Evolutionary conservation across 2,888 invertebrate genomes (phyloP).

Genomic region (Cantharis rufa): DNA sequence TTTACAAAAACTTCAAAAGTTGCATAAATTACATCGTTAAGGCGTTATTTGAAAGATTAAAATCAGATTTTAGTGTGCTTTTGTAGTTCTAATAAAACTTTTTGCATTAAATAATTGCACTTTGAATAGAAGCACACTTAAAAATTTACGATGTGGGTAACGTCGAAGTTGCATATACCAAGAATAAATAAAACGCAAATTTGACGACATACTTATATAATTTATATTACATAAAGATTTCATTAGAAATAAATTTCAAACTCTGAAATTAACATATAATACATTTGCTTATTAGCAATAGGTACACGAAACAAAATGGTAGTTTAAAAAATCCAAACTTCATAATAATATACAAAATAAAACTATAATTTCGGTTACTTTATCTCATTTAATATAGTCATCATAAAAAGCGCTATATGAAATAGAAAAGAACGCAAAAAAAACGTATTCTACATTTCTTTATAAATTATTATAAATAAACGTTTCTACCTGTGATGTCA

Average conservation of each 20-base stretch:
- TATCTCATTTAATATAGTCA: not conserved
- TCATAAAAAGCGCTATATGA: not conserved
- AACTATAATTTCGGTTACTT: not conserved
- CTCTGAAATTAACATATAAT: not conserved
- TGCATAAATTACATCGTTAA: too few relatives aligned
- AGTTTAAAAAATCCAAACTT: not conserved
- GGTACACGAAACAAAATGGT: not conserved
- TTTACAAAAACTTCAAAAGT: too few relatives aligned
- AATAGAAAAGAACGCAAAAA: not conserved
- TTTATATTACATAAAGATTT: not conserved
- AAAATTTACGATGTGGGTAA: not conserved
- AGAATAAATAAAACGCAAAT: not conserved
- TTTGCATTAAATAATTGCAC: not conserved
- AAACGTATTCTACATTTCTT: not conserved
- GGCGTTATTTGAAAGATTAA: not conserved
- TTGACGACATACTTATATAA: not conserved
- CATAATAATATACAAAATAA: not conserved
- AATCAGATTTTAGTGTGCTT: not conserved
- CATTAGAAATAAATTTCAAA: not conserved
- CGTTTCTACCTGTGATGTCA: not conserved
- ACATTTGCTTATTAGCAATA: not conserved
- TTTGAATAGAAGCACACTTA: not conserved
- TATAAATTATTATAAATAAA: not conserved
- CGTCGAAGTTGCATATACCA: too few relatives aligned
- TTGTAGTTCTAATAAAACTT: too few relatives aligned